Evolutionary conservation across 2,888 invertebrate genomes (phyloP).

Genomic region (Torymus texanus): DNA sequence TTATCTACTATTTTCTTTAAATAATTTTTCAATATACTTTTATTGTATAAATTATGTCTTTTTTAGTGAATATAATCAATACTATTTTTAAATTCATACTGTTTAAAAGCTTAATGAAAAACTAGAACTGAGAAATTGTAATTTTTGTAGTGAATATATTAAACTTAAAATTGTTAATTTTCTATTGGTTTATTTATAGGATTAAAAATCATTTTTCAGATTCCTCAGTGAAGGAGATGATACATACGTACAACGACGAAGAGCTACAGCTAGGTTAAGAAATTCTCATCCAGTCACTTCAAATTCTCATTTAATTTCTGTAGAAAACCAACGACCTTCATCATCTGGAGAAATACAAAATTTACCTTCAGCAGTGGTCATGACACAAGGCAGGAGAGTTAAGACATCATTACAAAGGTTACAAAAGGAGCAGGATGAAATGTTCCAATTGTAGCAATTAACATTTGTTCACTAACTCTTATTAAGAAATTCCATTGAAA

Average conservation of each 20-base stretch:
- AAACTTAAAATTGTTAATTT: too few species aligned
- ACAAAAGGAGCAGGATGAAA: conserved; percentile 90
- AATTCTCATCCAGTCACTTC: conserved; percentile 77
- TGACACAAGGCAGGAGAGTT: conserved; percentile 88
- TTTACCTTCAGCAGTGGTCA: conserved; percentile 79
- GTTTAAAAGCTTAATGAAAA: too few species aligned
- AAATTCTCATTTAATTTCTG: conserved; percentile 70
- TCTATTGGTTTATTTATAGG: too few species aligned
- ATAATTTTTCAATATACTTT: too few species aligned
- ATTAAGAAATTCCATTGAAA: conserved; percentile 46
- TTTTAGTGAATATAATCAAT: too few species aligned
- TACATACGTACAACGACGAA: conserved; percentile 77
- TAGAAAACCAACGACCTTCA: conserved; percentile 73
- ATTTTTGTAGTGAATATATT: too few species aligned
- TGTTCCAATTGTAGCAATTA: conserved; percentile 91
- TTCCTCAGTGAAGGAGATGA: conserved; percentile 78
- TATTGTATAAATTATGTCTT: too few species aligned
- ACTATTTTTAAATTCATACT: too few species aligned
- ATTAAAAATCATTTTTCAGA: conserved; percentile 66
- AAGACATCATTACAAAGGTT: conserved; percentile 87
- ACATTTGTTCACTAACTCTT: conserved; percentile 28
- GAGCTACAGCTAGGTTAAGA: conserved; percentile 78
- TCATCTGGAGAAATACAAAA: conserved; percentile 77
- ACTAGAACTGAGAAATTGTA: too few species aligned
- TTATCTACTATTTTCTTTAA: too few species aligned